Evolutionary conservation across 92 coral and sea anemone species (phyloP), one percentile per base, ranked within the genome.

Genomic region (Heteractis magnifica): DNA sequence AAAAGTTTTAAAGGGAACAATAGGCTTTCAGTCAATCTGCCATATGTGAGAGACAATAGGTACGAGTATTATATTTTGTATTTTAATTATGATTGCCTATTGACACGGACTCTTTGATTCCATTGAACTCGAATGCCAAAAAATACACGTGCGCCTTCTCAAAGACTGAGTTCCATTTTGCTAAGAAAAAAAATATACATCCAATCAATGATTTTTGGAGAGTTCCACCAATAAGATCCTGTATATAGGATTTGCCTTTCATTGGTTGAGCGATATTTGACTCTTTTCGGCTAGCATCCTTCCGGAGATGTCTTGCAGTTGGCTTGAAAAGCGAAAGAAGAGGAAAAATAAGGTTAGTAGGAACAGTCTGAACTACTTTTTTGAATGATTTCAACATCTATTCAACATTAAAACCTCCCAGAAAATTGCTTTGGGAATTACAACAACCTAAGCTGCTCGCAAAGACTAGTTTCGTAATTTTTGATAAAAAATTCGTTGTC

Each of bases 41-140:
- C 93, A 84, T 90, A 89, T 90, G 90, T 84, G 87, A 79, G 70
- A 72, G 83, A 82, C 83, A 80, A 76, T 49, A 87, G 88, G 82
- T 79, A 83, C 86, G 90, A 84, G 88, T 84, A 83, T 51, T 58
- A 51, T 82, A 70, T 75, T 85, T 89, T 90, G 86, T 87, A 77
- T 82, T 87, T 81, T 71, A 72, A 87, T 82, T 65, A 58, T 86
- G 85, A 82, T 86, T 64, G 65, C 83, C 87, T 83, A 87, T 90
- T 74, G 78, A 90, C 80, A 82, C 71, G 74, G 86, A 80, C 86
- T 90, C 93, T 84, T 83, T 84, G 73, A 84, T 65, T 76, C 56
- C 74, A 41, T 64, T 84, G 75, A 26, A 55, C 81, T 48, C 73
- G n/a, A 44, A 51, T 76, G 59, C 82, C 77, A 78, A 84, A 84